These are phyloP conservation scores for Synergus japonicus DNA, from an alignment of 2,888 invertebrate genomes.

Conservation along the genomic window DNA sequence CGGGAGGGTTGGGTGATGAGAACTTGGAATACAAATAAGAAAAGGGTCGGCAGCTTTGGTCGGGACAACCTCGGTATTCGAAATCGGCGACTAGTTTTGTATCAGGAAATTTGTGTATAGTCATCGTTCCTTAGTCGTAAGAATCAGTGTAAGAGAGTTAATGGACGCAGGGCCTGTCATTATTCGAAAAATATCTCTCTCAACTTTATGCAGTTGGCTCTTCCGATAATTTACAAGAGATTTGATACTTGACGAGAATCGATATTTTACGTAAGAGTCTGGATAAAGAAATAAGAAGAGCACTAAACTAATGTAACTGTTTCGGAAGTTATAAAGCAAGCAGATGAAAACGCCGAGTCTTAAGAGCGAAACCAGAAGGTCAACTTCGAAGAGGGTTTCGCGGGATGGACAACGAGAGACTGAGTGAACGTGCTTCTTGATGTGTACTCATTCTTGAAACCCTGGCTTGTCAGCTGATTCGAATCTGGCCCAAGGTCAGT, in stretches of 20 bases:
- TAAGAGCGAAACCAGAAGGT: constrained; percentile 56
- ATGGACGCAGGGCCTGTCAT: not conserved
- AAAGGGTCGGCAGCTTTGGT: constrained; percentile 57
- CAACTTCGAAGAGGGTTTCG: constrained; percentile 52
- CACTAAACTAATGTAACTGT: constrained; percentile 37
- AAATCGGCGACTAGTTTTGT: constrained; percentile 62
- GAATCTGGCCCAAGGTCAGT: constrained; percentile 72
- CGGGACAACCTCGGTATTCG: constrained; percentile 58
- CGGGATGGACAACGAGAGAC: constrained; percentile 54
- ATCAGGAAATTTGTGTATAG: constrained; percentile 71
- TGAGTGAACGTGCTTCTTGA: constrained; percentile 46
- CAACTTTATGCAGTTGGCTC: not conserved
- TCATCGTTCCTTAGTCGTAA: constrained; percentile 31
- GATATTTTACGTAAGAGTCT: constrained; percentile 21
- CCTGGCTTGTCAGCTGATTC: constrained; percentile 57
- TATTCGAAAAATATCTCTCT: not conserved
- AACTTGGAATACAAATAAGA: constrained; percentile 57
- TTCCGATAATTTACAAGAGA: constrained; percentile 6
- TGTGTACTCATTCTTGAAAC: constrained; percentile 46
- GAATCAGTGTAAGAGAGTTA: constrained; percentile 5
- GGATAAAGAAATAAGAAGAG: constrained; percentile 1
- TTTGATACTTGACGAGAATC: not conserved
- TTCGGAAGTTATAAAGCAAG: constrained; percentile 37
- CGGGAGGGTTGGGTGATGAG: constrained; percentile 64
- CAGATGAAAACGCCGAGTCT: constrained; percentile 52